Evolutionary conservation across 2,888 invertebrate species (phyloP).

Genomic region (Nebria brevicollis): DNA sequence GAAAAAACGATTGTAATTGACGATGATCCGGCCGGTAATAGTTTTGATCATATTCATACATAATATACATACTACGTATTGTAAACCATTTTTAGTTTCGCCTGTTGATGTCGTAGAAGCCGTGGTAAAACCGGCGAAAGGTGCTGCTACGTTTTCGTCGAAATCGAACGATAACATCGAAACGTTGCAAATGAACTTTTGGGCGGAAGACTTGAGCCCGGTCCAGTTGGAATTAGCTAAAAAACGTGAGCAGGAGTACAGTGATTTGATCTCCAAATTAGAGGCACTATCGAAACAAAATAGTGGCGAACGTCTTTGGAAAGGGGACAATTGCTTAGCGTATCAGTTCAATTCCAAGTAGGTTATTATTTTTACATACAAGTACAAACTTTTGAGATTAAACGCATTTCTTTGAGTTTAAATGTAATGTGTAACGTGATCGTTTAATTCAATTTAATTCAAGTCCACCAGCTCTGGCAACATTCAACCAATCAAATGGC

Average conservation of each 20-base stretch:
- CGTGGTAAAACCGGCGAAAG: neutral
- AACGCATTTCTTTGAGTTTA: no score
- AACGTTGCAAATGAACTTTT: slow-evolving; percentile 74
- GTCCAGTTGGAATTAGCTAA: slow-evolving; percentile 72
- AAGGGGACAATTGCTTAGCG: slow-evolving; percentile 73
- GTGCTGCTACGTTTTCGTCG: neutral
- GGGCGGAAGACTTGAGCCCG: slow-evolving; percentile 76
- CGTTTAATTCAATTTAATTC: slow-evolving; percentile 47
- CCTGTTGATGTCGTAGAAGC: neutral
- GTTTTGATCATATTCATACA: no score
- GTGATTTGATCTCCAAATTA: slow-evolving; percentile 71
- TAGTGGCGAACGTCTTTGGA: slow-evolving; percentile 73
- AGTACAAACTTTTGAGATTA: neutral
- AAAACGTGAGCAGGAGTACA: slow-evolving; percentile 74
- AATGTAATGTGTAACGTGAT: no score
- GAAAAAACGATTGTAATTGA: slow-evolving; percentile 42
- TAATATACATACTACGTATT: neutral
- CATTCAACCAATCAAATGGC: slow-evolving; percentile 48
- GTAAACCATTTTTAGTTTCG: slow-evolving; percentile 3
- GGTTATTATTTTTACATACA: slow-evolving; percentile 53
- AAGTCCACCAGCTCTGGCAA: slow-evolving; percentile 49
- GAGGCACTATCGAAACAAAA: slow-evolving; percentile 69
- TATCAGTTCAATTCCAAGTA: slow-evolving; percentile 70
- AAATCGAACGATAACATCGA: slow-evolving; percentile 48
- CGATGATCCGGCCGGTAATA: slow-evolving; percentile 33